Conservation (phyloP, 2,888 invertebrate genomes). For the Cyclophora punctaria region DNA sequence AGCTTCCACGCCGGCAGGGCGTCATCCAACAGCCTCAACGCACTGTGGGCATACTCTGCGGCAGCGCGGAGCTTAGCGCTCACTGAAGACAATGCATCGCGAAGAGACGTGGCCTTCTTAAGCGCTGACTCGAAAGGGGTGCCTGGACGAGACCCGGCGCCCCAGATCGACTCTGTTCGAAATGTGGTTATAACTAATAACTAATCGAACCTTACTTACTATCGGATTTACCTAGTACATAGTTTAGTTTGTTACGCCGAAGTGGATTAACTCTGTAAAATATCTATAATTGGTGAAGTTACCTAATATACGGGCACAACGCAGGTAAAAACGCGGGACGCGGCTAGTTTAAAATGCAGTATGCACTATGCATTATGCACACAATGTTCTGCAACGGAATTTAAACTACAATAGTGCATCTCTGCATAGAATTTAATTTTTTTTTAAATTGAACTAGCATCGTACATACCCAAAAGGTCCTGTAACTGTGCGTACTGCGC, state of each 20-base stretch:
- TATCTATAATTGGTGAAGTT: no score
- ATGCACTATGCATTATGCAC: no score
- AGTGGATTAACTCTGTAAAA: no score
- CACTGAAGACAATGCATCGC: slow-evolving; percentile 57
- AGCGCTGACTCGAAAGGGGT: slow-evolving; percentile 40
- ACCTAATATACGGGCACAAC: no score
- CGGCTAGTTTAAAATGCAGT: no score
- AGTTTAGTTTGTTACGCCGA: neutral
- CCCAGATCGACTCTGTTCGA: slow-evolving; percentile 48
- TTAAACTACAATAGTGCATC: no score
- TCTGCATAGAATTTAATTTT: no score
- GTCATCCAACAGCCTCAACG: slow-evolving; percentile 48
- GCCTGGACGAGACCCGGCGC: slow-evolving; percentile 37
- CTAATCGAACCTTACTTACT: no score
- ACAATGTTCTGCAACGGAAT: no score
- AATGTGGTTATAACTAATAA: no score
- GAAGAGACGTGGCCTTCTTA: slow-evolving; percentile 41
- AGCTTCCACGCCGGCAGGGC: slow-evolving; percentile 65
- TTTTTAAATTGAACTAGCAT: no score
- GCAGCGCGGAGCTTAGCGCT: slow-evolving; percentile 54
- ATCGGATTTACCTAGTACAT: slow-evolving; percentile 5
- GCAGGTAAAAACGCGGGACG: no score
- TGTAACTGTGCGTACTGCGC: neutral
- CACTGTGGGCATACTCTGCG: slow-evolving; percentile 52
- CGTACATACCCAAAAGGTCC: neutral